phyloP scores from a whole-genome alignment of 2,113 vertebrate genomes.

The Polypterus bichir region DNA sequence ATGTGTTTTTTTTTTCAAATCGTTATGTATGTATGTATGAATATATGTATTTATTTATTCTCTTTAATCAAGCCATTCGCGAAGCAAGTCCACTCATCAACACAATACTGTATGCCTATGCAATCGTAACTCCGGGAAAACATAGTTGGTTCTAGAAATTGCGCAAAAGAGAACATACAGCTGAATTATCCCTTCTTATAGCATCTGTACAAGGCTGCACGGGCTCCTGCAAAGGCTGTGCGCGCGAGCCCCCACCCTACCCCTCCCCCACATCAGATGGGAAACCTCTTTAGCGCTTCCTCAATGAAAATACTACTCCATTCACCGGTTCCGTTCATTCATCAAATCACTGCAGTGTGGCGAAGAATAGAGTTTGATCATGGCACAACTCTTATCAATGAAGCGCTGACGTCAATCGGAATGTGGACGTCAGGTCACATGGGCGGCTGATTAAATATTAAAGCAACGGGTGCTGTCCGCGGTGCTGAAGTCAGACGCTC shows the following conservation, averaged over 20 bases:
- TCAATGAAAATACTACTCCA: slow-evolving; percentile 24
- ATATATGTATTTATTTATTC: slow-evolving; percentile 1
- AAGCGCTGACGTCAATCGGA: slow-evolving; percentile 32
- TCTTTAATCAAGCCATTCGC: not conserved
- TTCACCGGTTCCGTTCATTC: slow-evolving; percentile 36
- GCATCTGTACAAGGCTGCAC: slow-evolving; percentile 12
- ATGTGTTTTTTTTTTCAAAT: not conserved
- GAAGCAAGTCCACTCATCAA: not conserved
- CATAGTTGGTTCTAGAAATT: no score
- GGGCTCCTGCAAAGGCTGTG: slow-evolving; percentile 5
- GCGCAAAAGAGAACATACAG: no score
- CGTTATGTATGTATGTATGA: slow-evolving; percentile 1
- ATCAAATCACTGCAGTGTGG: slow-evolving; percentile 33
- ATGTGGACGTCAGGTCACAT: slow-evolving; percentile 29
- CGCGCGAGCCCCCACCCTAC: slow-evolving; percentile 5
- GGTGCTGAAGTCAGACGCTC: slow-evolving; percentile 37
- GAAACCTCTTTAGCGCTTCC: slow-evolving; percentile 6
- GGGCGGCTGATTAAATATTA: slow-evolving; percentile 24
- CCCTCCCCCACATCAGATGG: slow-evolving; percentile 1
- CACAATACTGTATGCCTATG: no score
- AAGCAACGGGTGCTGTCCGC: slow-evolving; percentile 35
- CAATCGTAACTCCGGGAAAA: no score
- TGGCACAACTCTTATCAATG: slow-evolving; percentile 40
- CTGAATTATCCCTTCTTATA: no score
- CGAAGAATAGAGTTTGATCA: slow-evolving; percentile 26